These are phyloP conservation scores for Pygocentrus nattereri DNA, from an alignment of 2,797 vertebrate genomes.

Conservation along the genomic window DNA sequence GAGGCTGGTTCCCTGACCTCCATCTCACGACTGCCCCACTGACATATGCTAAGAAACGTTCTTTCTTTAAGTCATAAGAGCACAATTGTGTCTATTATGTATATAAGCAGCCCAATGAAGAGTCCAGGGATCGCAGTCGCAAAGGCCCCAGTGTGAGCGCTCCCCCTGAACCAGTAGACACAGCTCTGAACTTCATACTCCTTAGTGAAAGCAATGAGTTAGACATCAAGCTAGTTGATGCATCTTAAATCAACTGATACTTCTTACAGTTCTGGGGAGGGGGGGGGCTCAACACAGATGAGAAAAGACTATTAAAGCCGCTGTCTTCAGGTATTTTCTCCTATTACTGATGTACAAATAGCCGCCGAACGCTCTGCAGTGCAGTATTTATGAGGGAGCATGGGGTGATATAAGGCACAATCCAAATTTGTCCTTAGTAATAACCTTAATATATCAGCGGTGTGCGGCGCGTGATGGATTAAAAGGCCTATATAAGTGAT, in stretches of 20 bases:
- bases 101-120: too few species aligned
- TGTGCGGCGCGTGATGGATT: constrained; percentile 78
- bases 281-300: background rate
- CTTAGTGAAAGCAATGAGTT: too few species aligned
- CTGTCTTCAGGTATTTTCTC: background rate
- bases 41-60: too few species aligned
- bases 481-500: constrained; percentile 75
- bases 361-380: constrained; percentile 26
- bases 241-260: background rate
- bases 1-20: too few species aligned
- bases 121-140: too few species aligned
- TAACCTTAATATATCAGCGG: constrained; percentile 82
- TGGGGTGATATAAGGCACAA: constrained; percentile 48
- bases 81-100: too few species aligned
- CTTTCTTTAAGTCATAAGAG: too few species aligned
- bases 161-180: too few species aligned
- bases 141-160: too few species aligned
- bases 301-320: background rate
- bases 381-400: constrained; percentile 41
- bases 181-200: background rate
- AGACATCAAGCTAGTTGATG: background rate
- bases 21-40: too few species aligned
- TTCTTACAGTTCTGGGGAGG: background rate
- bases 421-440: constrained; percentile 73
- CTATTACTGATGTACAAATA: constrained; percentile 31